Evolutionary conservation across 2,888 invertebrate genomes (phyloP), one percentile per base, ranked within the genome.

Genomic region (Pterostichus madidus): DNA sequence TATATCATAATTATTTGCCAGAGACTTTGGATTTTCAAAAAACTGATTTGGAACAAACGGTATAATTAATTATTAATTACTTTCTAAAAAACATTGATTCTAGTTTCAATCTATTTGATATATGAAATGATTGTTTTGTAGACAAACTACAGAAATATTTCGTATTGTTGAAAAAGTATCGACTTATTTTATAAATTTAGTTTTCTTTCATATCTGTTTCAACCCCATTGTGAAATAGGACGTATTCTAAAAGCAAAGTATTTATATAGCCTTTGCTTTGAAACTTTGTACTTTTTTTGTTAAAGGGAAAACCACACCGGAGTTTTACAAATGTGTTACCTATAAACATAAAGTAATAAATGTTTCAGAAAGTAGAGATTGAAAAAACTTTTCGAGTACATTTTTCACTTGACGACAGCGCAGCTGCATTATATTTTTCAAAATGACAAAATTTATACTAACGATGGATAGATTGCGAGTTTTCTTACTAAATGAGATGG

Each of bases 301-400:
- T 64, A 32, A 64, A 64, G 35, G 31, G 32, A n/a, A 64, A 35
- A 32, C 32, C 32, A 31, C 31, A 64, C 64, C 64, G 31, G 11
- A 64, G 64, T 13, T 64, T 32, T 49, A 10, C 64, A 35, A 64
- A 64, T 64, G 64, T 64, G 64, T 64, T 64, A 64, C 64, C 35
- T 64, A 64, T 64, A 35, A 35, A 64, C 64, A 64, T 35, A 31
- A 64, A 24, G 31, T 17, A 59, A 59, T 59, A 59, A 59, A 59
- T 59, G 59, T 59, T 59, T 17, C 59, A 59, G 11, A 59, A 59
- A 31, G 59, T 59, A 59, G 13, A 59, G 24, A 24, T 59, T 59
- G 59, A 59, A 59, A 59, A 59, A 59, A 59, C 6, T 24, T 17
- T 59, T 15, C 10, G 59, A 17, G 10, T 59, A 59, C 49, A 49